phyloP scores from a whole-genome alignment of 2,888 invertebrate genomes.

The Apoda limacodes region DNA sequence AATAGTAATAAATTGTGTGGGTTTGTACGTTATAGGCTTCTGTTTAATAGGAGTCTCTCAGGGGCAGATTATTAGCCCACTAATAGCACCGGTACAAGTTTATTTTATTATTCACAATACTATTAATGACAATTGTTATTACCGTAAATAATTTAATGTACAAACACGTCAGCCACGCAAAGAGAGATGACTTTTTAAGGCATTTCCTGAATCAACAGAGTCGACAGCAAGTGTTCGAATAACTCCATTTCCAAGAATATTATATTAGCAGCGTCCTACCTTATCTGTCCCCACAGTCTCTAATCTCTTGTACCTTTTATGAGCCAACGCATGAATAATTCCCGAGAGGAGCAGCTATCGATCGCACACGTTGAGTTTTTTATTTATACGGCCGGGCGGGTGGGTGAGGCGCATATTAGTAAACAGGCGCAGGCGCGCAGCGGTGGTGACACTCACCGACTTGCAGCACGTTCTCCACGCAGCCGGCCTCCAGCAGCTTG shows the following conservation, averaged over 20 bases:
- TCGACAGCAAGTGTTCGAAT: too few relatives aligned
- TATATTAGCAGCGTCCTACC: not conserved
- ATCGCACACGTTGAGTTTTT: conserved; percentile 69
- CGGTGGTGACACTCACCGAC: conserved; percentile 78
- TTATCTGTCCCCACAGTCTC: conserved; percentile 12
- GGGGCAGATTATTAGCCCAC: too few relatives aligned
- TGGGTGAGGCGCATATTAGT: conserved; percentile 70
- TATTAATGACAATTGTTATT: too few relatives aligned
- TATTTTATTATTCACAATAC: too few relatives aligned
- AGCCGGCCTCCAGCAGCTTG: conserved; percentile 83
- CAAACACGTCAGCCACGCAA: too few relatives aligned
- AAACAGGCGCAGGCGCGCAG: conserved; percentile 66
- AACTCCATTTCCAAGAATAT: conserved; percentile 6
- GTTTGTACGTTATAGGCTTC: too few relatives aligned
- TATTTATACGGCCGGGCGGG: conserved; percentile 65
- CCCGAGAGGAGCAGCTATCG: conserved; percentile 68
- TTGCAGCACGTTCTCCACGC: conserved; percentile 88
- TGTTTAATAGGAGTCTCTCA: too few relatives aligned
- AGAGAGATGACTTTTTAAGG: too few relatives aligned
- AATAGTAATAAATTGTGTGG: too few relatives aligned
- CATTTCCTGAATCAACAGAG: too few relatives aligned
- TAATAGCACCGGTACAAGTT: too few relatives aligned
- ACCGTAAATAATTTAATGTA: too few relatives aligned
- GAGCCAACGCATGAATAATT: conserved; percentile 66
- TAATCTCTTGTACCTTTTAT: conserved; percentile 61